Evolutionary conservation across 2,113 vertebrate genomes (phyloP).

Genomic region (Melanocharis versteri): DNA sequence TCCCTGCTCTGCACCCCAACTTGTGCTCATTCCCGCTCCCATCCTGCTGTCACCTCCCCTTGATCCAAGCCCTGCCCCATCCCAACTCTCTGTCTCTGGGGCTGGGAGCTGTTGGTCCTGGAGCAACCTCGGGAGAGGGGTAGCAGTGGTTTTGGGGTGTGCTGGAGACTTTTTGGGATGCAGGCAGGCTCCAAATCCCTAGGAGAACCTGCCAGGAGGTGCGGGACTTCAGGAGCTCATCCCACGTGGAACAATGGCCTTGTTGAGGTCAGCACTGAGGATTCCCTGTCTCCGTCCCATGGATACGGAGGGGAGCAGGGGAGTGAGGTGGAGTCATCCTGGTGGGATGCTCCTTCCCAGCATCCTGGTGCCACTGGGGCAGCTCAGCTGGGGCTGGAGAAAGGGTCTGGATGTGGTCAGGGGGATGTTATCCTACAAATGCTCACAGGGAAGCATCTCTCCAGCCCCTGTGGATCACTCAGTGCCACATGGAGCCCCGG

Average conservation of each 20-base stretch:
- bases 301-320: background rate
- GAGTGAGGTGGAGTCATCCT: fast-evolving
- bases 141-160: background rate
- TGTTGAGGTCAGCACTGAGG: fast-evolving
- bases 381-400: background rate
- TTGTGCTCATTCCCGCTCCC: fast-evolving
- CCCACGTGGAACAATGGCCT: fast-evolving
- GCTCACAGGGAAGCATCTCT: background rate
- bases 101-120: background rate
- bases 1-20: background rate
- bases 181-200: background rate
- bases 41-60: fast-evolving
- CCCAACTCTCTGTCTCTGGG: fast-evolving
- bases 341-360: background rate
- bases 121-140: fast-evolving
- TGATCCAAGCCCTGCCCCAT: background rate
- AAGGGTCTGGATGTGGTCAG: fast-evolving
- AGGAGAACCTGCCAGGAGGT: background rate
- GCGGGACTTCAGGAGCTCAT: background rate
- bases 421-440: background rate
- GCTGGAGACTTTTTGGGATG: background rate
- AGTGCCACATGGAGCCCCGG: fast-evolving
- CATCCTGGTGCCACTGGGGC: background rate
- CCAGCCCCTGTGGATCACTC: fast-evolving
- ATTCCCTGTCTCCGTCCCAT: fast-evolving